Conservation (phyloP, 2,113 vertebrate genomes). For the Muscicapa adusta region DNA sequence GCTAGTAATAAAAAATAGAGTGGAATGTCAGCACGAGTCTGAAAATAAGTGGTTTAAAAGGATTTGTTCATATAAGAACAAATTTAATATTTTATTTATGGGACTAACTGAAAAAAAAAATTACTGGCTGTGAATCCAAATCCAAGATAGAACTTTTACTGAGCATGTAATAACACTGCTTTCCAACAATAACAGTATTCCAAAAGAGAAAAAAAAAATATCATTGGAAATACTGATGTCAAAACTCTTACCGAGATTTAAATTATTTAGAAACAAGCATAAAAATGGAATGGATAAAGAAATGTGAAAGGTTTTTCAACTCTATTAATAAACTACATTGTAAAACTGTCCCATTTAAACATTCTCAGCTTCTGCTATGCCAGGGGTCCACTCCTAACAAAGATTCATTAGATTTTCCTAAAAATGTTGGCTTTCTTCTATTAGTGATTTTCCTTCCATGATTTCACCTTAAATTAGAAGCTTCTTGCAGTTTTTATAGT, state of each 20-base stretch:
- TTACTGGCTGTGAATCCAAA: neutral
- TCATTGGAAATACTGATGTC: neutral
- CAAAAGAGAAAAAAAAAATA: neutral
- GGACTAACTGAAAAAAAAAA: neutral
- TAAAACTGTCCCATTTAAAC: neutral
- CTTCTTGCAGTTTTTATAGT: neutral
- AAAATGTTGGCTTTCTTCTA: neutral
- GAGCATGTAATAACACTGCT: neutral
- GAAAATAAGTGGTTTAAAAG: neutral
- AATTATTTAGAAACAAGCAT: neutral
- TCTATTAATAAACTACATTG: neutral
- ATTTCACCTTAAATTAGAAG: neutral
- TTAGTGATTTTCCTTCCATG: neutral
- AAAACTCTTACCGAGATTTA: neutral
- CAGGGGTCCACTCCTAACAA: neutral
- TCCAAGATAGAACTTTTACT: neutral
- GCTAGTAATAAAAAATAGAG: neutral
- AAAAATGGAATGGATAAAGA: neutral
- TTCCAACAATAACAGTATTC: neutral
- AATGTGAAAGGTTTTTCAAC: neutral
- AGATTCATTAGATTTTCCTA: neutral
- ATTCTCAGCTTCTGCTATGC: neutral
- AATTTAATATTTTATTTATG: neutral
- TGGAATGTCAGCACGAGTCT: neutral
- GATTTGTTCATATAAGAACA: neutral